Evolutionary conservation across 2,888 invertebrate genomes (phyloP).

Genomic region (Apotomis capreana): DNA sequence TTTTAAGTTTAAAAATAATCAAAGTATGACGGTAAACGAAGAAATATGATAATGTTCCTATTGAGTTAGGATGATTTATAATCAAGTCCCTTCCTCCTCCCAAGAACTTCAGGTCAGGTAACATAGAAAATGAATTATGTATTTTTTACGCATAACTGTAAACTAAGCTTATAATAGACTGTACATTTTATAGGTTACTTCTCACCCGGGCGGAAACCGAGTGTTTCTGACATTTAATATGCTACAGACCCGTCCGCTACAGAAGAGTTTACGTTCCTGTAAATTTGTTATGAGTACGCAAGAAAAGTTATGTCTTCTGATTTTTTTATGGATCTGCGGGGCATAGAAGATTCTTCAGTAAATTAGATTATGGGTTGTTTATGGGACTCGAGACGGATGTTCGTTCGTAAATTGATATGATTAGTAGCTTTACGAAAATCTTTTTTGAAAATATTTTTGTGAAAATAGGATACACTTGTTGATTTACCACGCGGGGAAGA

Average conservation of each 20-base stretch:
- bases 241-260: slow-evolving; percentile 3
- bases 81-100: no score
- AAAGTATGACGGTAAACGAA: no score
- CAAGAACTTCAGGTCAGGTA: no score
- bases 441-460: not conserved
- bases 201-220: not conserved
- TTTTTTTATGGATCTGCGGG: slow-evolving; percentile 14
- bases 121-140: no score
- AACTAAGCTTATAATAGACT: not conserved
- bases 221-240: slow-evolving; percentile 24
- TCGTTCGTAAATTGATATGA: not conserved
- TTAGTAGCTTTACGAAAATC: not conserved
- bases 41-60: no score
- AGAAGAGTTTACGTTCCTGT: slow-evolving; percentile 2
- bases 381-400: not conserved
- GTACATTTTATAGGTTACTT: slow-evolving; percentile 11
- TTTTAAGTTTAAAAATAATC: no score
- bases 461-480: no score
- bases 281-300: slow-evolving; percentile 29
- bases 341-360: slow-evolving; percentile 2
- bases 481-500: no score
- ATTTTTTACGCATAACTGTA: no score
- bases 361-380: slow-evolving; percentile 19
- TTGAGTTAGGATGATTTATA: no score
- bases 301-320: slow-evolving; percentile 24